Evolutionary conservation across 2,113 vertebrate genomes (phyloP).

Genomic region (Circaetus gallicus): DNA sequence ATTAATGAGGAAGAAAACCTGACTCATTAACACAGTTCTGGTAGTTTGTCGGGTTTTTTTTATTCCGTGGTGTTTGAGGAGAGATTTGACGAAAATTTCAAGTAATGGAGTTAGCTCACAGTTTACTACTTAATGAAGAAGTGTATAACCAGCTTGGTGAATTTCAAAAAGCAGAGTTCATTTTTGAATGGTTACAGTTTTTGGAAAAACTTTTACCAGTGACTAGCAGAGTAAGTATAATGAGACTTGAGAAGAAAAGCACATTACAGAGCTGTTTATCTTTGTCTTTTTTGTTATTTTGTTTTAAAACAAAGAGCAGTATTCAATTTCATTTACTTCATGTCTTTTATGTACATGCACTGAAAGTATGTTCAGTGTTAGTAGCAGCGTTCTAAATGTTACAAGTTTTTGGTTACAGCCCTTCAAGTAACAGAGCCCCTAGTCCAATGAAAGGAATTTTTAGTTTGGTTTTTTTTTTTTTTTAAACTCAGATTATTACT

Average conservation of each 20-base stretch:
- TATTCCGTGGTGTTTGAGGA: background rate
- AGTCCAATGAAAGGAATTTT: background rate
- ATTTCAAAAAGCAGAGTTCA: slow-evolving; percentile 82
- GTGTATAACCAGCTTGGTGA: slow-evolving; percentile 75
- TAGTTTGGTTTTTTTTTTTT: background rate
- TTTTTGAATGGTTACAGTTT: slow-evolving; percentile 87
- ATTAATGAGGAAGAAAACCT: background rate
- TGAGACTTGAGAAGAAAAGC: background rate
- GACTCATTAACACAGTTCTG: background rate
- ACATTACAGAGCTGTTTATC: background rate
- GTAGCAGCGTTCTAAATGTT: background rate
- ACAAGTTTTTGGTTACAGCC: background rate
- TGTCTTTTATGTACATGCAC: background rate
- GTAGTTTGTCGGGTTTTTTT: background rate
- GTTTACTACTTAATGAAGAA: slow-evolving; percentile 86
- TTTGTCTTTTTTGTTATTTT: background rate
- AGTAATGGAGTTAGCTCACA: slow-evolving; percentile 86
- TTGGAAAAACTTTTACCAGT: slow-evolving; percentile 84
- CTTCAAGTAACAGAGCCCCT: background rate
- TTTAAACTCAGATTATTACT: background rate
- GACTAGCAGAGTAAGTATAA: slow-evolving; percentile 77
- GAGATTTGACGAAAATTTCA: background rate
- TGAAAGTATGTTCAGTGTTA: background rate
- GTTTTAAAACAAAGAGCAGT: background rate
- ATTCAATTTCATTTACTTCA: background rate